Evolutionary conservation across 1,140 invertebrate genomes (phyloP).

Genomic region (Marisa cornuarietis): DNA sequence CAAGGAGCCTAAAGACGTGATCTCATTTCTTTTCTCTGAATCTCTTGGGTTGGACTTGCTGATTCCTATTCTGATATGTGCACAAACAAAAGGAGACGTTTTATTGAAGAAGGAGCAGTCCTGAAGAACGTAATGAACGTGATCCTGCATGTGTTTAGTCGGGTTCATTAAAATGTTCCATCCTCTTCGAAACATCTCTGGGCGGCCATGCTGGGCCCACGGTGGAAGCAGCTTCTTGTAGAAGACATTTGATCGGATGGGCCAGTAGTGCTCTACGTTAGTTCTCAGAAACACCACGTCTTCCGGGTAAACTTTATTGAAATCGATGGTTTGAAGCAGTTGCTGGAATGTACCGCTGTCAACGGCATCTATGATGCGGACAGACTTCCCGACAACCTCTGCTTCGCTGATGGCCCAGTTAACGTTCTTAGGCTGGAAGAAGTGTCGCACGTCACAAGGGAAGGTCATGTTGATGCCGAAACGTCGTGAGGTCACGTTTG

Average conservation of each 20-base stretch:
- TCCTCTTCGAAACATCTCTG: not conserved
- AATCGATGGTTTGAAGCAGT: not conserved
- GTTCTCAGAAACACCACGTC: conserved; percentile 15
- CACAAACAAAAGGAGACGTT: conserved; percentile 30
- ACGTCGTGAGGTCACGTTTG: conserved; percentile 23
- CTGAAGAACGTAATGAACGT: not conserved
- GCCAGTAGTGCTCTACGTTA: not conserved
- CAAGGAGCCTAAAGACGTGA: not conserved
- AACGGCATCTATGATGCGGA: not conserved
- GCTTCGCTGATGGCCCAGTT: conserved; percentile 26
- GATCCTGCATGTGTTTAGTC: not conserved
- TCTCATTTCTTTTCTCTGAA: not conserved
- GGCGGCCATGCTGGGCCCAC: not conserved
- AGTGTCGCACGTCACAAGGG: conserved; percentile 38
- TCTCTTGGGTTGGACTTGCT: conserved; percentile 8
- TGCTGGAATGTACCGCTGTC: not conserved
- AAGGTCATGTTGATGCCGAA: conserved; percentile 37
- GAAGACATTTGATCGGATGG: not conserved
- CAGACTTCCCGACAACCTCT: not conserved
- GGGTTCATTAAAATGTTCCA: conserved; percentile 14
- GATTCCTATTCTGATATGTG: conserved; percentile 40
- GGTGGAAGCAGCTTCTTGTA: not conserved
- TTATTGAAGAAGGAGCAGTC: not conserved
- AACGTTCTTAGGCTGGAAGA: conserved; percentile 33
- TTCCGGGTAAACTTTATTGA: conserved; percentile 5